These are phyloP conservation scores for Hypothenemus hampei DNA, from an alignment of 1,140 invertebrate species.

Conservation along the genomic window DNA sequence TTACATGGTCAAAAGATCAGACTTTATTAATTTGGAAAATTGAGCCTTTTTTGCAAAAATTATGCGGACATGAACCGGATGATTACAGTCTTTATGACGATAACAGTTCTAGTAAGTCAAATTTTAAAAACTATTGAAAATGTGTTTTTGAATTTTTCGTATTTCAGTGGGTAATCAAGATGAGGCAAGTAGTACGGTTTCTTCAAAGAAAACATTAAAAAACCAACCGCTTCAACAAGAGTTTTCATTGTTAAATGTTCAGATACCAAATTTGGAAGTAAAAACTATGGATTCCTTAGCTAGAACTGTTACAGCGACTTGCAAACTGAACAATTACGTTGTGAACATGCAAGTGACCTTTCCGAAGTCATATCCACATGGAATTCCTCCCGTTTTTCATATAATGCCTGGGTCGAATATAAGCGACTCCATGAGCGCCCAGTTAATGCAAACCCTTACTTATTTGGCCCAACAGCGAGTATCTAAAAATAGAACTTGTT, in stretches of 20 bases:
- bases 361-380: conserved; percentile 72
- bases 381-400: conserved; percentile 66
- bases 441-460: conserved; percentile 65
- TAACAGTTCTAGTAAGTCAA: conserved; percentile 17
- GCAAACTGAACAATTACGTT: conserved; percentile 64
- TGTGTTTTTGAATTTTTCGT: background rate
- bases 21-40: conserved; percentile 87
- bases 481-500: conserved; percentile 69
- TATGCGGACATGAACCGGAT: conserved; percentile 56
- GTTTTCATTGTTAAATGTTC: conserved; percentile 80
- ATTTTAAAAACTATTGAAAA: background rate
- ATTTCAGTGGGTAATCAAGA: conserved; percentile 4
- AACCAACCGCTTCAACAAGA: conserved; percentile 67
- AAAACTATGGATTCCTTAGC: conserved; percentile 64
- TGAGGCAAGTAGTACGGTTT: conserved; percentile 16
- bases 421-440: conserved; percentile 54
- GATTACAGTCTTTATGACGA: conserved; percentile 46
- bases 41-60: conserved; percentile 74
- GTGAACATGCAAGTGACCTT: conserved; percentile 76
- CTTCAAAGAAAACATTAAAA: conserved; percentile 30
- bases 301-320: conserved; percentile 69
- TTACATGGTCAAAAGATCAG: conserved; percentile 95
- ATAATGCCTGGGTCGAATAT: conserved; percentile 51
- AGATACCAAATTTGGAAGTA: conserved; percentile 80
- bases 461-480: conserved; percentile 70